Conservation (phyloP, 2,888 invertebrate species). For the Macrophya alboannulata region DNA sequence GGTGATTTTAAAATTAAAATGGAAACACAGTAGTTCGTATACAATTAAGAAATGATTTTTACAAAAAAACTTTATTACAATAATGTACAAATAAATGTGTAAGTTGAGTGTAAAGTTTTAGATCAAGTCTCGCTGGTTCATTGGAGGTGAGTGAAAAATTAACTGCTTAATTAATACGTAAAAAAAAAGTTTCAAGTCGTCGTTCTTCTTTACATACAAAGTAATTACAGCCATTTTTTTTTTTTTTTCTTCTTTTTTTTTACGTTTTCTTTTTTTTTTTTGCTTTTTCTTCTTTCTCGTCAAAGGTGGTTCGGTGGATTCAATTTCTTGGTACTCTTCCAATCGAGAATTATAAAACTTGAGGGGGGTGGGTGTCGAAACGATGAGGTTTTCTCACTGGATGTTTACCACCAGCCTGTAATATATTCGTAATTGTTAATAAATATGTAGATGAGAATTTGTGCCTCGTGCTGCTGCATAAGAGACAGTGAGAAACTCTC, state of each 20-base stretch:
- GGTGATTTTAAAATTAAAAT: background rate
- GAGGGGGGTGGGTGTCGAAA: background rate
- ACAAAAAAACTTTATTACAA: conserved; percentile 55
- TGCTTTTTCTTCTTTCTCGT: background rate
- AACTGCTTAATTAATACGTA: conserved; percentile 38
- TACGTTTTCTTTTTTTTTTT: background rate
- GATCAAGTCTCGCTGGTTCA: background rate
- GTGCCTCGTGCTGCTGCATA: conserved; percentile 37
- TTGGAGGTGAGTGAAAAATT: conserved; percentile 7
- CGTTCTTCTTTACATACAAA: conserved; percentile 33
- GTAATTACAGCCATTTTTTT: conserved; percentile 42
- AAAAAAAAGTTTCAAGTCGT: background rate
- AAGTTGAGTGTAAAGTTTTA: background rate
- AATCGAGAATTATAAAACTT: conserved; percentile 18
- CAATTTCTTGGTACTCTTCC: conserved; percentile 2
- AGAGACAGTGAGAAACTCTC: conserved; percentile 19
- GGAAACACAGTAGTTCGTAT: background rate
- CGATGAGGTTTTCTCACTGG: conserved; percentile 33
- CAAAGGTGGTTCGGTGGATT: conserved; percentile 15
- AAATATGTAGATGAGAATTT: conserved; percentile 57
- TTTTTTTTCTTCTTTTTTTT: background rate
- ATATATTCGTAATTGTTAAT: conserved; percentile 57
- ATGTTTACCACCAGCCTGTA: conserved; percentile 59
- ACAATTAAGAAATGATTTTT: conserved; percentile 43
- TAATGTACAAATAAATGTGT: conserved; percentile 38